Evolutionary conservation across 2,888 invertebrate species (phyloP).

Genomic region (Oligia fasciuncula): DNA sequence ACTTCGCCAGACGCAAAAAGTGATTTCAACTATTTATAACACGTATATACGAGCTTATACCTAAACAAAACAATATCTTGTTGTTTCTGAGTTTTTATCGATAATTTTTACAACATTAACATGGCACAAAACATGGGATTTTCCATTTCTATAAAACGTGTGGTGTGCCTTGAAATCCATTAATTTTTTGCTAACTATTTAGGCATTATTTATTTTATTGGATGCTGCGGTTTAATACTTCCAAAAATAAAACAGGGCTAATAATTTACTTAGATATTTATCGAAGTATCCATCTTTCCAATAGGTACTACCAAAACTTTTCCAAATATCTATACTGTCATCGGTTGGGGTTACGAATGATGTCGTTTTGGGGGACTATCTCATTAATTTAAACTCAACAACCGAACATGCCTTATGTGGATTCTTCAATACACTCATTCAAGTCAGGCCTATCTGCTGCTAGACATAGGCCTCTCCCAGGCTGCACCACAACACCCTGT

Average conservation of each 20-base stretch:
- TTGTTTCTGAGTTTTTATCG: not conserved
- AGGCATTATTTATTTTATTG: not conserved
- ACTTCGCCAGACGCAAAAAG: not conserved
- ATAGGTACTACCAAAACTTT: no score
- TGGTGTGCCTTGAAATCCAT: not conserved
- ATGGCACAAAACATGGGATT: no score
- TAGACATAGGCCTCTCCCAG: no score
- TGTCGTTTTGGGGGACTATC: not conserved
- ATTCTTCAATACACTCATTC: not conserved
- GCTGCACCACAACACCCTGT: no score
- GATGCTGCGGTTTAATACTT: not conserved
- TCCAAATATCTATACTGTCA: not conserved
- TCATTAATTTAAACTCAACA: not conserved
- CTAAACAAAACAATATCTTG: not conserved
- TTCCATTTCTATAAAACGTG: not conserved
- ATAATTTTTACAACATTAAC: not conserved
- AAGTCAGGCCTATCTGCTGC: no score
- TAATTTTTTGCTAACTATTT: slow-evolving; percentile 23
- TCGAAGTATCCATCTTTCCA: not conserved
- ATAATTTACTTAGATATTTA: not conserved
- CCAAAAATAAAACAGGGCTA: not conserved
- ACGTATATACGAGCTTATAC: not conserved
- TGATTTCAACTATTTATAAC: not conserved
- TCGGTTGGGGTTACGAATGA: not conserved
- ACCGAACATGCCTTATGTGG: not conserved